Base-by-base conservation (phyloP, 2,888 invertebrate genomes). In the Notodonta dromedarius region DNA sequence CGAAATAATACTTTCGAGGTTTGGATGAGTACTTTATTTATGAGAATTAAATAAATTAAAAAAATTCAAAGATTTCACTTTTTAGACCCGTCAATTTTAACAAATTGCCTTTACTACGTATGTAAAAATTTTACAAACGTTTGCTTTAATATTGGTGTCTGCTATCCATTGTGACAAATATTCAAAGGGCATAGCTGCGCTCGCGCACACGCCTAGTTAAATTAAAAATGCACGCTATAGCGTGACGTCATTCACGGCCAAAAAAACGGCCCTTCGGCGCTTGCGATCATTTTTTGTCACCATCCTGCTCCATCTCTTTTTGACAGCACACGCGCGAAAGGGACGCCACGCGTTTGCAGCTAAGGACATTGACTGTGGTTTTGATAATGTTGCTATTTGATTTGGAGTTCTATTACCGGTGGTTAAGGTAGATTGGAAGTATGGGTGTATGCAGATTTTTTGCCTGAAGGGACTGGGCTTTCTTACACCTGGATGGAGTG, bases 401-500 rank as follows among this genome's bases (percentile, higher is more conserved):
- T 39, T 39, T 42, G 57, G 52, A 62, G 61, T 62, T 57, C 58
- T 71, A 69, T 64, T 57, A 6, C 1, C 12, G 32, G 48, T 35
- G 7, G 2, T 39, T 69, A 71, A 63, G 65, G 65, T 69, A 64
- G 60, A 59, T 74, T 32, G 51, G 35, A 7, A 5, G 55, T 35
- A 58, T 60, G 44, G 6, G 16, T 53, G 64, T 69, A 74, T 74
- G 74, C 69, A 71, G 65, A 74, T 74, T 63, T 64, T 74, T 74
- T 62, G 61, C 58, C 56, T 58, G 40, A 51, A 59, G 59, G 57
- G 63, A 57, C 58, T 61, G 60, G 58, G 56, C 56, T 69, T 68
- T 61, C 60, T 73, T 70, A 69, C 74, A 75, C 75, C 75, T 75
- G 75, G 75, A 9, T 67, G 69, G 39, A 63, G 75, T 69, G 69